Evolutionary conservation across 2,888 invertebrate species (phyloP).

Genomic region (Adelognathus sp.): DNA sequence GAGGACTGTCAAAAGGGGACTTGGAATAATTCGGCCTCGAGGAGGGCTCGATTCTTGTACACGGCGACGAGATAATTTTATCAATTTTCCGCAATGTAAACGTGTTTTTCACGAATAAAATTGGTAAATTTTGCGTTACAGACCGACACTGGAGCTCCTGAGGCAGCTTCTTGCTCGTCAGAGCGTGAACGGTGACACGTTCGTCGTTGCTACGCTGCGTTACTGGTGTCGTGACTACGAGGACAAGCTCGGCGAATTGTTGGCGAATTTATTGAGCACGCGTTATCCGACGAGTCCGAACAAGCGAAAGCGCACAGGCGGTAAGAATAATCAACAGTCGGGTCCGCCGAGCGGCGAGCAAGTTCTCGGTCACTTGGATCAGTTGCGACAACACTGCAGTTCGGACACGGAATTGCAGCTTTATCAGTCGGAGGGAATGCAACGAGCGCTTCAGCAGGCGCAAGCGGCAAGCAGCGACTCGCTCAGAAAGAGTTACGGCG

Average conservation of each 20-base stretch:
- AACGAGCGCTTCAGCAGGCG: slow-evolving; percentile 93
- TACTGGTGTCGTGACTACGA: slow-evolving; percentile 97
- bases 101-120: no score
- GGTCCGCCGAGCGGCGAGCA: slow-evolving; percentile 91
- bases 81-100: no score
- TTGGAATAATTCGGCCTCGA: no score
- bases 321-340: slow-evolving; percentile 87
- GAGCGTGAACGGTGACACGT: slow-evolving; percentile 89
- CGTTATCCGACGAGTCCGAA: slow-evolving; percentile 95
- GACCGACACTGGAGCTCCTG: slow-evolving; percentile 92
- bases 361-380: slow-evolving; percentile 95
- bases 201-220: slow-evolving; percentile 94
- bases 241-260: slow-evolving; percentile 92
- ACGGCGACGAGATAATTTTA: no score
- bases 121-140: slow-evolving; percentile 71
- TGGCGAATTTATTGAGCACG: slow-evolving; percentile 90
- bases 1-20: no score
- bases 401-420: slow-evolving; percentile 82
- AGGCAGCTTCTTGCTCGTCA: slow-evolving; percentile 91
- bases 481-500: slow-evolving; percentile 94
- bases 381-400: slow-evolving; percentile 90
- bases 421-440: slow-evolving; percentile 95
- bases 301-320: slow-evolving; percentile 92
- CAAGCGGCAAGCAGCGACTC: slow-evolving; percentile 94
- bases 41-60: no score